Evolutionary conservation across 1,140 invertebrate species (phyloP).

Genomic region (Drosophila persimilis): DNA sequence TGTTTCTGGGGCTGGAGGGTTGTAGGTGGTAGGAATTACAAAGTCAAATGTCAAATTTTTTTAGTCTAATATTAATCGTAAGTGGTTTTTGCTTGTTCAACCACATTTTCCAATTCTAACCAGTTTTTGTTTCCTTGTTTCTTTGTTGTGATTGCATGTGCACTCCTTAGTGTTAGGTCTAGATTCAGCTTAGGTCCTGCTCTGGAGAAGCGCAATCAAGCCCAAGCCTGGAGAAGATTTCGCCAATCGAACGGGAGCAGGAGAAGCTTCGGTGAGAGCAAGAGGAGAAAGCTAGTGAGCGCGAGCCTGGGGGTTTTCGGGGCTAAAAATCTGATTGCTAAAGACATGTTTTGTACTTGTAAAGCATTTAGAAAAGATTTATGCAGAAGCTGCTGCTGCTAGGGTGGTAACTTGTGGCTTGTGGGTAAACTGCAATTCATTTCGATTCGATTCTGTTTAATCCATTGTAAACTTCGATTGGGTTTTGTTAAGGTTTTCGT

Average conservation of each 20-base stretch:
- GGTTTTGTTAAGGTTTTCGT: constrained; percentile 30
- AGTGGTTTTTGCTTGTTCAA: no score
- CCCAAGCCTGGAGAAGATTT: not conserved
- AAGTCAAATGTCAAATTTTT: constrained; percentile 8
- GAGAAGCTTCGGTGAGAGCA: not conserved
- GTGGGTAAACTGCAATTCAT: constrained; percentile 51
- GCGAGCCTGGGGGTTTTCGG: constrained; percentile 12
- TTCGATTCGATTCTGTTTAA: constrained; percentile 54
- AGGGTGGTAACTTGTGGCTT: constrained; percentile 53
- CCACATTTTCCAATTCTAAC: no score
- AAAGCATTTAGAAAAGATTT: constrained; percentile 44
- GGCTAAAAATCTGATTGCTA: constrained; percentile 24
- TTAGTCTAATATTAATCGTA: not conserved
- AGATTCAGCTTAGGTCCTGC: constrained; percentile 21
- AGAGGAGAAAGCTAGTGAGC: constrained; percentile 25
- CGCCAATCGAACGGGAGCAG: not conserved
- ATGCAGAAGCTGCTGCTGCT: constrained; percentile 47
- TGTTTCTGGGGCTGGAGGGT: no score
- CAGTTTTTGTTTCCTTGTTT: no score
- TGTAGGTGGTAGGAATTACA: no score
- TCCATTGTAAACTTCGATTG: constrained; percentile 3
- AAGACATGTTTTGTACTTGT: constrained; percentile 42
- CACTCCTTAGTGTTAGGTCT: constrained; percentile 13
- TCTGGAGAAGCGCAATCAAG: constrained; percentile 15
- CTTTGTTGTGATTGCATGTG: constrained; percentile 19